These are phyloP conservation scores for Aethina tumida DNA, from an alignment of 1,140 invertebrate genomes.

Conservation along the genomic window DNA sequence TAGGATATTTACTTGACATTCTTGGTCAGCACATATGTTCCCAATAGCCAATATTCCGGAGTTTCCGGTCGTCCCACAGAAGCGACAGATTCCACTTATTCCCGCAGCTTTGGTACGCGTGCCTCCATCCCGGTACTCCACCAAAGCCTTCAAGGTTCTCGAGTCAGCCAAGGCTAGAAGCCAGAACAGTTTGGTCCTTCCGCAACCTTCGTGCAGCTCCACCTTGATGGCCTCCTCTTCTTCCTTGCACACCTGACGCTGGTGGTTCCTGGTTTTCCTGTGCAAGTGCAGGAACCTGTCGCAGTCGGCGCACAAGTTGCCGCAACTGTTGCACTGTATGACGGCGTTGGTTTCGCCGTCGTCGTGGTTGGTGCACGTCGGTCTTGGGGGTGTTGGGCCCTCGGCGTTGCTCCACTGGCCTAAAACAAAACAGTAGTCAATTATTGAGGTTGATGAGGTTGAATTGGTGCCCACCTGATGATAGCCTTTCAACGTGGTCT, in stretches of 20 bases:
- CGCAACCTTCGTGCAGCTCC: slow-evolving; percentile 92
- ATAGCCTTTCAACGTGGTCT: slow-evolving; percentile 75
- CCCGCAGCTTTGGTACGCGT: slow-evolving; percentile 35
- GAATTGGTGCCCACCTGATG: slow-evolving; percentile 23
- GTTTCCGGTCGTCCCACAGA: slow-evolving; percentile 79
- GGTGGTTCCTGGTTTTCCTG: slow-evolving; percentile 73
- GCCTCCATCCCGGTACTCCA: slow-evolving; percentile 82
- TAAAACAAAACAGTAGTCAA: slow-evolving; percentile 41
- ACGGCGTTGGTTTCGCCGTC: slow-evolving; percentile 90
- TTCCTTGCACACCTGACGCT: slow-evolving; percentile 89
- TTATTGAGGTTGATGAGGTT: neutral
- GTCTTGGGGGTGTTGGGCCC: slow-evolving; percentile 52
- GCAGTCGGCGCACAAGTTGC: slow-evolving; percentile 90
- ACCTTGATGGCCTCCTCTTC: slow-evolving; percentile 90
- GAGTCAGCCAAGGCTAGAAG: slow-evolving; percentile 85
- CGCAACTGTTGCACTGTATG: slow-evolving; percentile 85
- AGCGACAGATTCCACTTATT: slow-evolving; percentile 74
- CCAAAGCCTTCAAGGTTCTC: slow-evolving; percentile 82
- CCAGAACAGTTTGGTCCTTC: slow-evolving; percentile 92
- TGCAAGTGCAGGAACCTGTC: slow-evolving; percentile 91
- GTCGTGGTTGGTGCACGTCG: slow-evolving; percentile 92
- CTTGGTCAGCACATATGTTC: slow-evolving; percentile 86
- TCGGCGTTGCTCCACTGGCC: slow-evolving; percentile 56
- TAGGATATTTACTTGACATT: slow-evolving; percentile 68
- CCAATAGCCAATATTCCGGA: slow-evolving; percentile 81